Evolutionary conservation across 2,888 invertebrate species (phyloP), one percentile per base, ranked within the genome.

Genomic region (Latrodectus hesperus): DNA sequence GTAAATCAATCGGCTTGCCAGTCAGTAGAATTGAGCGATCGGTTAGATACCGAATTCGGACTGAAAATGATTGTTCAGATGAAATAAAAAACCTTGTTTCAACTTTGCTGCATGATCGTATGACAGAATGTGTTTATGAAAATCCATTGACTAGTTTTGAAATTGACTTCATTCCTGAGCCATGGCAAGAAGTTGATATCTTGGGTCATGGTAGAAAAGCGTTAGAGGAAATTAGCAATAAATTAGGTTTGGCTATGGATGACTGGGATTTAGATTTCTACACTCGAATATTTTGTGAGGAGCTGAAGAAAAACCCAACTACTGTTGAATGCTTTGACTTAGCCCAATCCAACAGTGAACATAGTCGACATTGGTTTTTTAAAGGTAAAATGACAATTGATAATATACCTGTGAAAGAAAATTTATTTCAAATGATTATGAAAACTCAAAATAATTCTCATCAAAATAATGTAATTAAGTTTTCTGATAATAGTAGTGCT

Each of bases 341-440:
- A 90, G 99, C 99, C 5, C 99, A 99, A 93, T 98, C 98, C 53
- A 99, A 99, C 90, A 93, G 98, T 92, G 99, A 99, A 92, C 99
- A 99, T 92, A 98, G 98, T 89, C 94, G 99, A 9, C 99, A 99
- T 94, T 99, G 99, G 99, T 99, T 99, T 93, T 99, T 99, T 93
- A 97, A 97, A 91, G 94, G 98, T 0, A 95, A 95, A 91, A 95
- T 98, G 93, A 92, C 96, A 75, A 94, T 98, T 74, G 96, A 99
- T 93, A 97, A 96, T 0, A 93, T 94, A 90, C 95, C 95, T 91
- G 93, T 95, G 90, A 93, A 95, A n/a, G 94, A 96, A 91, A 97
- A 98, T 0, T 93, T 99, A 14, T 96, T 99, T 91, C 95, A 96
- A 91, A 96, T 98, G 96, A 97, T 99, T 74, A 96, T 96, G 91